Evolutionary conservation across 2,113 vertebrate genomes (phyloP).

Genomic region (Ptyas mucosa): DNA sequence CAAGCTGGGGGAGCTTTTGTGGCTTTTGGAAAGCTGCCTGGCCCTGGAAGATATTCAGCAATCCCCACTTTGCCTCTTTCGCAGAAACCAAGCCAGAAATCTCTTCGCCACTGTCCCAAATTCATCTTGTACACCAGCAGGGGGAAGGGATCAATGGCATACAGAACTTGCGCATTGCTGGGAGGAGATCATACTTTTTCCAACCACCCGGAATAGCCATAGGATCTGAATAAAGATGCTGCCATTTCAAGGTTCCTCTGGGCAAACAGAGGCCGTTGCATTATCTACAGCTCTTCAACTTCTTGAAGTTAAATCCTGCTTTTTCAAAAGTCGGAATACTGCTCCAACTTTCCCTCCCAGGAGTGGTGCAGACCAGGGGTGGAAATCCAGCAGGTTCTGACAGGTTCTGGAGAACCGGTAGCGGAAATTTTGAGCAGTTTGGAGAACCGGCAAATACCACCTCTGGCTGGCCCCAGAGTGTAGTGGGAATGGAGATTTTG

Average conservation of each 20-base stretch:
- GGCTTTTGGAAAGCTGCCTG: conserved; percentile 13
- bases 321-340: neutral
- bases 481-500: too few relatives aligned
- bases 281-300: neutral
- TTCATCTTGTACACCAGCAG: conserved; percentile 9
- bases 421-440: too few relatives aligned
- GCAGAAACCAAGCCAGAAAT: neutral
- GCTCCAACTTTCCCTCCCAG: neutral
- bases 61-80: neutral
- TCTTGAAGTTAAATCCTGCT: neutral
- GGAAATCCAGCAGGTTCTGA: too few relatives aligned
- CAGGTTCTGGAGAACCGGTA: too few relatives aligned
- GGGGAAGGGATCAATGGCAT: neutral
- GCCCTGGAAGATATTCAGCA: neutral
- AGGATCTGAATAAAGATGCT: neutral
- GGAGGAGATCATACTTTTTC: neutral
- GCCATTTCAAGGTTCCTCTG: neutral
- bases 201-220: neutral
- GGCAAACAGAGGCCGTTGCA: neutral
- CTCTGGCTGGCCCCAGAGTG: too few relatives aligned
- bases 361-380: neutral
- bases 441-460: too few relatives aligned
- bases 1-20: conserved; percentile 5
- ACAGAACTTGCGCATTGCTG: neutral
- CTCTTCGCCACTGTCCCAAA: neutral